These are phyloP conservation scores for Lamellibrachia satsuma DNA, from an alignment of 2,888 invertebrate genomes.

Conservation along the genomic window DNA sequence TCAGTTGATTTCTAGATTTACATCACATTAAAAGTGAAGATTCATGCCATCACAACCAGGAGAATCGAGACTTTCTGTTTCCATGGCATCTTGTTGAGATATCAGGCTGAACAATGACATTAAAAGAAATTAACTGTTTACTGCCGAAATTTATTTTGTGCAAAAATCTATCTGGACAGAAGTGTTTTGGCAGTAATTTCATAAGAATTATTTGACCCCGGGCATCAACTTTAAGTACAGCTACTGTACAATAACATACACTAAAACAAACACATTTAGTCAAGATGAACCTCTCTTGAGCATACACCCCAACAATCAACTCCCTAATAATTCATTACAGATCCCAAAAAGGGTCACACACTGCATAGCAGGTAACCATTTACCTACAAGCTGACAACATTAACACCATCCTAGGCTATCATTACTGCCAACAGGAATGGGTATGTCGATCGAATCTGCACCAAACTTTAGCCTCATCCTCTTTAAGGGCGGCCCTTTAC, in stretches of 20 bases:
- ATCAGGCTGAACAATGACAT: neutral
- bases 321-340: conserved; percentile 10
- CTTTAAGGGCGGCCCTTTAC: neutral
- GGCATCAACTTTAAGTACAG: neutral
- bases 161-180: neutral
- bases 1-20: too few species aligned
- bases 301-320: neutral
- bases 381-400: neutral
- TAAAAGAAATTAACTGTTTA: neutral
- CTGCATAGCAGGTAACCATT: neutral
- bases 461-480: neutral
- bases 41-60: too few species aligned
- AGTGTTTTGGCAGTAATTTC: neutral
- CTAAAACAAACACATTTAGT: neutral
- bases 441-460: neutral
- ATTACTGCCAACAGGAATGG: neutral
- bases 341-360: neutral
- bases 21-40: too few species aligned
- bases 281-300: neutral
- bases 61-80: too few species aligned
- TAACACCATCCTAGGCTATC: neutral
- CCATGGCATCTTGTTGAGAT: neutral
- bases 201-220: conserved; percentile 17
- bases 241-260: neutral
- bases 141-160: neutral